Conservation (phyloP, 2,797 vertebrate genomes). For the Falco columbarius region DNA sequence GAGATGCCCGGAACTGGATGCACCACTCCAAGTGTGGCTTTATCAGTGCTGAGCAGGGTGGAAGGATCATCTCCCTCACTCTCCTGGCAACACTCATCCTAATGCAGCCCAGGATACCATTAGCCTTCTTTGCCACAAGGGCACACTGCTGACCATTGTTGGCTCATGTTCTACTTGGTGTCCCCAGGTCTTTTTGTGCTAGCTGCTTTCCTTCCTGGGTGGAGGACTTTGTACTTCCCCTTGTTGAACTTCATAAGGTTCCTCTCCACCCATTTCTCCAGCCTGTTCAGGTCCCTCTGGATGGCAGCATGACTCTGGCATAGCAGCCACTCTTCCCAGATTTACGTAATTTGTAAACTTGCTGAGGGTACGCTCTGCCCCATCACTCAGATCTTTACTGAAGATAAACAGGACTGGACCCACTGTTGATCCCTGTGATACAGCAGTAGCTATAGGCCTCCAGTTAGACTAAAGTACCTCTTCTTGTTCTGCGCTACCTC, state of each 20-base stretch:
- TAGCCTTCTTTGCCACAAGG: not conserved
- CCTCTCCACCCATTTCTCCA: not conserved
- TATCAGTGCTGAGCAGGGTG: not conserved
- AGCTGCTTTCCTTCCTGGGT: not conserved
- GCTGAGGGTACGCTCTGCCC: no score
- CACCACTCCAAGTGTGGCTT: not conserved
- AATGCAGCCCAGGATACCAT: not conserved
- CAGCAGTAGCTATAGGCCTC: not conserved
- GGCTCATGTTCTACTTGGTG: not conserved
- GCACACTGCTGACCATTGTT: not conserved
- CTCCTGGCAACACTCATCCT: not conserved
- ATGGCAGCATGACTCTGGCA: no score
- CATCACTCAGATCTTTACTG: no score
- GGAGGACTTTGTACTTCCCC: not conserved
- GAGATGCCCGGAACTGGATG: no score
- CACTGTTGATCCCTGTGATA: not conserved
- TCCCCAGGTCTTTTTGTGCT: not conserved
- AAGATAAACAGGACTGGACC: no score
- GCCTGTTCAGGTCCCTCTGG: not conserved
- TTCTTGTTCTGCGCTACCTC: not conserved
- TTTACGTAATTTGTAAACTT: no score
- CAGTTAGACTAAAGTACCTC: not conserved
- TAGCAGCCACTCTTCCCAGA: no score
- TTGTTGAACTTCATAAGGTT: no score
- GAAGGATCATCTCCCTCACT: not conserved